These are phyloP conservation scores for Limnephilus marmoratus DNA, from an alignment of 2,888 invertebrate species.

Conservation along the genomic window DNA sequence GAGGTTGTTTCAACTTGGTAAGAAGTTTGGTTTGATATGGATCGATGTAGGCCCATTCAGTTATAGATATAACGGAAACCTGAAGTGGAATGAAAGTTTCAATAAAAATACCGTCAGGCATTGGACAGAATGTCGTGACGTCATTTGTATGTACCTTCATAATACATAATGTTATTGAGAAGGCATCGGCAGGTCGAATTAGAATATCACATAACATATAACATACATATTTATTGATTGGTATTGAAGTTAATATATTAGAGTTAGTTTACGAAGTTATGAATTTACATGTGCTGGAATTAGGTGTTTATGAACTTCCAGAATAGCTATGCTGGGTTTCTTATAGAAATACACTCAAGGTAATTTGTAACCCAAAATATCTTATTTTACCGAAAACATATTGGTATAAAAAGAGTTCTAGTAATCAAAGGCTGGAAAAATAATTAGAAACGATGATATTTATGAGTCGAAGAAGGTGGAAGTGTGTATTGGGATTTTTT, in stretches of 20 bases:
- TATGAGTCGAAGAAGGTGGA: too few species aligned
- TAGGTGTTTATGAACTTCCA: not conserved
- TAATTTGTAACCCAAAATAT: too few species aligned
- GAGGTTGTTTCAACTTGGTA: not conserved
- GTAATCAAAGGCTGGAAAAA: too few species aligned
- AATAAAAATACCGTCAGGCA: conserved; percentile 28
- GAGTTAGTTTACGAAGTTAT: not conserved
- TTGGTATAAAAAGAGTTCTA: too few species aligned
- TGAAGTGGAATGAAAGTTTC: conserved; percentile 56
- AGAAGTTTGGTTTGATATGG: not conserved
- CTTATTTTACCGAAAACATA: too few species aligned
- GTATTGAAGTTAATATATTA: not conserved
- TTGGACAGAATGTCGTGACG: conserved; percentile 11
- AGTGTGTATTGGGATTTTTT: too few species aligned
- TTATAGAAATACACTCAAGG: too few species aligned
- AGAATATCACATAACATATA: not conserved
- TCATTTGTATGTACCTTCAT: not conserved
- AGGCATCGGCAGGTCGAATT: not conserved
- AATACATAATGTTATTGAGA: not conserved
- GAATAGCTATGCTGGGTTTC: too few species aligned
- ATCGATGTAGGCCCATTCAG: conserved; percentile 13
- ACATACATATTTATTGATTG: too few species aligned
- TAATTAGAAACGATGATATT: too few species aligned
- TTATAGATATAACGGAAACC: conserved; percentile 50
- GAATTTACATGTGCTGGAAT: not conserved